These are phyloP conservation scores for Exephanes ischioxanthus DNA, from an alignment of 2,888 invertebrate species.

Conservation along the genomic window DNA sequence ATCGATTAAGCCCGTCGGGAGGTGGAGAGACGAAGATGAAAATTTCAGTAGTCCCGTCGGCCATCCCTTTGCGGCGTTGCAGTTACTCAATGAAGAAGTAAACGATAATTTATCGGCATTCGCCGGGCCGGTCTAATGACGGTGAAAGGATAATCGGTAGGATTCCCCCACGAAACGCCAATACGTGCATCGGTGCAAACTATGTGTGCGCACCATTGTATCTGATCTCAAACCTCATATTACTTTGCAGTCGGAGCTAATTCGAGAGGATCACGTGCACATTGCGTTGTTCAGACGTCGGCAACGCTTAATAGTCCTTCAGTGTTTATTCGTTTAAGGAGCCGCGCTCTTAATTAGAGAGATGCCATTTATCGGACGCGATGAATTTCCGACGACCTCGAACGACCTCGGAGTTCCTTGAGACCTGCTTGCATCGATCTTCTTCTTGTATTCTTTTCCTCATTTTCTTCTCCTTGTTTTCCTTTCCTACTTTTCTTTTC, in stretches of 20 bases:
- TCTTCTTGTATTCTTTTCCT: background rate
- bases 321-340: constrained; percentile 2
- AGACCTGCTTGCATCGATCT: background rate
- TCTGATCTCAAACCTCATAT: background rate
- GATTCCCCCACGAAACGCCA: constrained; percentile 44
- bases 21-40: background rate
- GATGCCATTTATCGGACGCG: background rate
- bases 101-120: constrained; percentile 63
- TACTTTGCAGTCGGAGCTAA: constrained; percentile 15
- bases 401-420: background rate
- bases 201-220: constrained; percentile 11
- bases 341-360: constrained; percentile 3
- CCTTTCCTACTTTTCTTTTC: too few relatives aligned
- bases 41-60: constrained; percentile 9
- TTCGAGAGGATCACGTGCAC: constrained; percentile 38
- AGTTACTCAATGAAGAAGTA: constrained; percentile 36
- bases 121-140: constrained; percentile 53
- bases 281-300: constrained; percentile 33
- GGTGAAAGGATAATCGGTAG: constrained; percentile 67
- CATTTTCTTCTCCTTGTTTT: background rate
- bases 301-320: background rate
- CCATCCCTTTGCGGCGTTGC: background rate
- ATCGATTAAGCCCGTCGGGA: constrained; percentile 9
- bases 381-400: constrained; percentile 1
- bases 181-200: background rate